These are phyloP conservation scores for Caretta caretta DNA, from an alignment of 2,113 vertebrate species.

Conservation along the genomic window DNA sequence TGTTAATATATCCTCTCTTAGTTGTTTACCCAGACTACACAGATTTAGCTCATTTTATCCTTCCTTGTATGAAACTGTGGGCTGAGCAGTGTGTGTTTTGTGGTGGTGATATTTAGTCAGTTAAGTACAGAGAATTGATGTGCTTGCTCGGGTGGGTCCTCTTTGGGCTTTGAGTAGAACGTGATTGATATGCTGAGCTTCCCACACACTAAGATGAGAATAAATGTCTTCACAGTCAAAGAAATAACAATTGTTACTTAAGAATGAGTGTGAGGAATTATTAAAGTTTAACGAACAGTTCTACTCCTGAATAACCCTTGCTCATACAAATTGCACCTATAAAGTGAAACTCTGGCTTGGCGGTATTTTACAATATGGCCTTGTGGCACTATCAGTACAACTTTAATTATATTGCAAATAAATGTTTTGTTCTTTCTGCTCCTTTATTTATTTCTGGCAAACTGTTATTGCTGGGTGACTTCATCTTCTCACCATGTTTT, in stretches of 20 bases:
- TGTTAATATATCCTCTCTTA: not conserved
- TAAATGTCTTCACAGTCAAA: not conserved
- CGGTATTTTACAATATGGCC: not conserved
- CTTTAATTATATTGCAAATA: not conserved
- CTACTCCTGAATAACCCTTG: not conserved
- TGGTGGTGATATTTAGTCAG: not conserved
- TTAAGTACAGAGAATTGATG: not conserved
- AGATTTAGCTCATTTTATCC: not conserved
- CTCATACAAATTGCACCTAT: not conserved
- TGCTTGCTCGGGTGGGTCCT: not conserved
- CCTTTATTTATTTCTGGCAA: not conserved
- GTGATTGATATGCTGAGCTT: not conserved
- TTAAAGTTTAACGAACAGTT: not conserved
- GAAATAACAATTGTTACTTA: not conserved
- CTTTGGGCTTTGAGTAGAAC: not conserved
- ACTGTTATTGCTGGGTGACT: not conserved
- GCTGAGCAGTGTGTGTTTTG: not conserved
- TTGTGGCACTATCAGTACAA: not conserved
- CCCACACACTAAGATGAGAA: not conserved
- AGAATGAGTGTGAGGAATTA: not conserved
- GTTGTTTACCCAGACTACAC: not conserved
- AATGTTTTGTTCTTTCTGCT: not conserved
- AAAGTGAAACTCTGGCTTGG: not conserved
- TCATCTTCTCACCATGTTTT: not conserved
- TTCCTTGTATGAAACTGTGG: not conserved